phyloP scores from a whole-genome alignment of 1,140 invertebrate species.

The Eueides isabella region DNA sequence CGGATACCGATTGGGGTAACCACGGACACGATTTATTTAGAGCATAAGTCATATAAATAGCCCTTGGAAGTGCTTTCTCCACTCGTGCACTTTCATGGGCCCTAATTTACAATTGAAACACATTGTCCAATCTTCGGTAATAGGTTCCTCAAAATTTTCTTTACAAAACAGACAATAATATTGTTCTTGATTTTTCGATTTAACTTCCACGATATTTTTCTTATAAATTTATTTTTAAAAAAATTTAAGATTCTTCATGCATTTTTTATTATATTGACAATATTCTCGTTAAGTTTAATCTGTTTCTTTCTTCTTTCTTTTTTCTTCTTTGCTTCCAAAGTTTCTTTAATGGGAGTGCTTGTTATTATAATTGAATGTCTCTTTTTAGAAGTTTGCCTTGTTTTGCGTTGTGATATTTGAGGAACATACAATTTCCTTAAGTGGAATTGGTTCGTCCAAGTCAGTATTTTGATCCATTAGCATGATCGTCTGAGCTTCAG shows the following conservation, averaged over 20 bases:
- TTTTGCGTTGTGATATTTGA: background rate
- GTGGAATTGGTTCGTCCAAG: background rate
- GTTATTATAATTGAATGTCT: conserved; percentile 23
- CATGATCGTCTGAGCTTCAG: background rate
- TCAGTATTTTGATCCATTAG: no score
- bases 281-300: no score
- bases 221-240: conserved; percentile 15
- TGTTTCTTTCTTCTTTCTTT: conserved; percentile 17
- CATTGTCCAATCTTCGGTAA: conserved; percentile 45
- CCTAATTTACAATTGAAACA: conserved; percentile 42
- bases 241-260: background rate
- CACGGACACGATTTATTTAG: no score
- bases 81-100: conserved; percentile 27
- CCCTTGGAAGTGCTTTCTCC: background rate
- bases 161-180: conserved; percentile 45
- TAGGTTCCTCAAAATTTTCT: conserved; percentile 40
- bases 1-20: no score
- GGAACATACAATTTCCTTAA: conserved; percentile 17
- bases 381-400: conserved; percentile 5
- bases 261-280: no score
- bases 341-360: conserved; percentile 26
- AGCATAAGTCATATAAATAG: conserved; percentile 1
- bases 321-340: conserved; percentile 30
- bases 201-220: conserved; percentile 35
- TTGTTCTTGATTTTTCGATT: conserved; percentile 38